These are phyloP conservation scores for Actinia equina DNA, from an alignment of 64 coral and sea anemone genomes.

Conservation along the genomic window DNA sequence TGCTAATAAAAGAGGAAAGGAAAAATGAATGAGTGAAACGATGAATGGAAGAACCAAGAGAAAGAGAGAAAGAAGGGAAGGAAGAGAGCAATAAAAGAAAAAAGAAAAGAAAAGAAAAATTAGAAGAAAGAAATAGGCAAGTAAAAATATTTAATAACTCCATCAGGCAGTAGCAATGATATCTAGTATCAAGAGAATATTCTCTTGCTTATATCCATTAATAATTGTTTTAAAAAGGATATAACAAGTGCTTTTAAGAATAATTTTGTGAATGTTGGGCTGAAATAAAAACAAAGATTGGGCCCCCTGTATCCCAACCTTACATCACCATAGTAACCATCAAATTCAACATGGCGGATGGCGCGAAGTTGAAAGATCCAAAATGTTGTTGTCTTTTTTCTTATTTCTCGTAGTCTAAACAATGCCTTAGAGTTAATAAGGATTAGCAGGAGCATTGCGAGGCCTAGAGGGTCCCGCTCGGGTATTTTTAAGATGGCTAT, in stretches of 20 bases:
- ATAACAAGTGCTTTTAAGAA: not conserved
- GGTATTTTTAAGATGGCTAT: slow-evolving; percentile 63
- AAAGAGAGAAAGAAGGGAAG: too few species aligned
- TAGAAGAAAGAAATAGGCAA: too few species aligned
- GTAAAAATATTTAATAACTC: too few species aligned
- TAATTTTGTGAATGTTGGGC: not conserved
- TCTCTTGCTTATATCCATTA: too few species aligned
- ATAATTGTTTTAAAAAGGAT: too few species aligned
- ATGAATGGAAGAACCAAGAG: too few species aligned
- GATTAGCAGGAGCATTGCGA: not conserved
- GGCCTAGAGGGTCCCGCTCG: not conserved
- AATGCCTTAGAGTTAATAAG: not conserved
- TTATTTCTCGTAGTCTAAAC: not conserved
- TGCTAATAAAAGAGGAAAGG: too few species aligned
- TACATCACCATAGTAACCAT: slow-evolving; percentile 10
- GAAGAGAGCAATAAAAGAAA: too few species aligned
- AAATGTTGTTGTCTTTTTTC: not conserved
- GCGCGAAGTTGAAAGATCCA: slow-evolving; percentile 8
- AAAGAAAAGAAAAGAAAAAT: too few species aligned
- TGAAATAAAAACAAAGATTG: not conserved
- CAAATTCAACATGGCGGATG: slow-evolving; percentile 20
- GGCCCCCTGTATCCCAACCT: not conserved
- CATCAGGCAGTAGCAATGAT: too few species aligned
- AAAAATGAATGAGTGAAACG: too few species aligned
- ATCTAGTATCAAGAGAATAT: too few species aligned